Base-by-base conservation (phyloP, 37 sponge, comb jelly and placozoan genomes). In the Ianthella basta region DNA sequence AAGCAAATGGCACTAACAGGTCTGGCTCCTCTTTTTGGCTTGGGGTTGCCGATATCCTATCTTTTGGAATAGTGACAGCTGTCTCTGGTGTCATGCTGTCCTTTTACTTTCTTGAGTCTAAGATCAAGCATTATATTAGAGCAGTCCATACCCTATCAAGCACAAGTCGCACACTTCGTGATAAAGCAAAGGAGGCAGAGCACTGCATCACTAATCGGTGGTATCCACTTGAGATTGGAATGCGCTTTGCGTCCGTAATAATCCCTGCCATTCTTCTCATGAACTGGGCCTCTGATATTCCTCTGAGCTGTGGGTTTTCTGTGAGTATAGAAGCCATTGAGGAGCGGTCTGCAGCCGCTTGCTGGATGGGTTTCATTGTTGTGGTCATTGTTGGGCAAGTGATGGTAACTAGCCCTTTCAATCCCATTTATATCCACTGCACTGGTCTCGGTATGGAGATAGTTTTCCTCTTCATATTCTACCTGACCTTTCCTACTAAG, bases 41-140 rank as follows among this genome's bases (percentile, higher is more conserved):
- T 34, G 73, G 73, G 32, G 10, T 33, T 8, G 37, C 40, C 36
- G 73, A 72, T 72, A 33, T 72, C 18, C 13, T 72, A 8, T 72
- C 73, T 8, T 29, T 72, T 35, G 14, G 32, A 14, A 20, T 72
- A 13, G 40, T 37, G 13, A 20, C 40, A 32, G 23, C 39, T 37
- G 40, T 29, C 40, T 72, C 37, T 72, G 73, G 73, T 13, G 13
- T 72, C 20, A 72, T 72, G 40, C 40, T 72, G 8, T 72, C 73
- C 12, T 37, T 72, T 35, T 72, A 72, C 36, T 72, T 72, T 40
- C 33, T 37, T 72, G 73, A 72, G 39, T 20, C 36, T 37, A 21
- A 72, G 13, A 72, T 72, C 12, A 72, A 72, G 19, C 23, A 72
- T 23, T 33, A 37, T 29, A 72, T 72, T 8, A 37, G 73, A 32